A percentile compares a stretch with the other conserved stretches of the same genome.
phyloP scores from a whole-genome alignment of 2,113 vertebrate species.

The Carassius gibelio region DNA sequence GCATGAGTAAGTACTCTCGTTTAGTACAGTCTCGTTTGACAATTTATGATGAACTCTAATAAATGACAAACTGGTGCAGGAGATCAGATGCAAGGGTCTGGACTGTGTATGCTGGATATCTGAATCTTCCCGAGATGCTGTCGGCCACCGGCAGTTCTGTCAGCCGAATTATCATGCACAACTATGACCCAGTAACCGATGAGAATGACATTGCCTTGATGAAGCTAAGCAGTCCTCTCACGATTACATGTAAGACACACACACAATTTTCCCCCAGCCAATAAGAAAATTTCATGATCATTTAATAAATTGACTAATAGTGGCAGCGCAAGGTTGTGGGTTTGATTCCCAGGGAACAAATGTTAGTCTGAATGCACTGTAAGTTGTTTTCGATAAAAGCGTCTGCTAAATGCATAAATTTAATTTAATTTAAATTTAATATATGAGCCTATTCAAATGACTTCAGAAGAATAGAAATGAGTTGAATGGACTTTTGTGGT shows the following conservation, averaged over 20 bases:
- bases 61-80: constrained; percentile 30
- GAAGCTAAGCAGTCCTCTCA: constrained; percentile 62
- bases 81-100: constrained; percentile 24
- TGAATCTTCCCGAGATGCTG: background rate
- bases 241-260: constrained; percentile 60
- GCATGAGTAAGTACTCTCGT: constrained; percentile 73
- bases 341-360: too few species aligned
- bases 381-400: too few species aligned
- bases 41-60: background rate
- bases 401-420: too few species aligned
- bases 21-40: background rate
- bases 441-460: background rate
- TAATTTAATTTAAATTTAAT: too few species aligned
- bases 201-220: constrained; percentile 73
- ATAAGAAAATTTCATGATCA: background rate
- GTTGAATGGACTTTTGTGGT: background rate
- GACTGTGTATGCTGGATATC: constrained; percentile 61
- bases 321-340: too few species aligned
- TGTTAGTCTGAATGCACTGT: too few species aligned
- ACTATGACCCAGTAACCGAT: constrained; percentile 39
- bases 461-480: background rate
- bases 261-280: background rate
- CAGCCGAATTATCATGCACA: constrained; percentile 61
- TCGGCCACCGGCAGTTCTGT: background rate
- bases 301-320: background rate